Evolutionary conservation across 2,113 vertebrate genomes (phyloP).

Genomic region (Pomatostomus ruficeps): DNA sequence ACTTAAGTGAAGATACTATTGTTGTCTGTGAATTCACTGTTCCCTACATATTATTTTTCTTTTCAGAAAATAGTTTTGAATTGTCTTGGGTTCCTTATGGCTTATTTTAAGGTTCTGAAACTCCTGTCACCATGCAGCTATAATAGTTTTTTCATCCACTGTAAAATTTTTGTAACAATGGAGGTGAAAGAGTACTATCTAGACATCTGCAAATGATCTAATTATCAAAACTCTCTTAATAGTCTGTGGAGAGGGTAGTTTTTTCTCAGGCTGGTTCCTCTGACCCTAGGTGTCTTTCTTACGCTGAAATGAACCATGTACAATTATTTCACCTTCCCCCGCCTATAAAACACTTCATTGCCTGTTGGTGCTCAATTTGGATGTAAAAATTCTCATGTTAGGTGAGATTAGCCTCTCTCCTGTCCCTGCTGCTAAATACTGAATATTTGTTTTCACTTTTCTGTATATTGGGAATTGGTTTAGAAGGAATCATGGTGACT

Average conservation of each 20-base stretch:
- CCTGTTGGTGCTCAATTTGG: background rate
- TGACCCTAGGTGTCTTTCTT: background rate
- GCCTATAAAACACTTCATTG: background rate
- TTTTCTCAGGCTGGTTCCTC: background rate
- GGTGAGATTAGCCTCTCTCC: background rate
- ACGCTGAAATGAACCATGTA: background rate
- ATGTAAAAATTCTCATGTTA: background rate
- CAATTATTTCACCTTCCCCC: background rate
- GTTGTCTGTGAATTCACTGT: background rate
- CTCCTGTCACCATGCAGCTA: background rate
- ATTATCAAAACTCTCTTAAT: background rate
- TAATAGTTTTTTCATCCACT: background rate
- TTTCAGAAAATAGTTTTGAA: background rate
- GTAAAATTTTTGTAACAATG: background rate
- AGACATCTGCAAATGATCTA: background rate
- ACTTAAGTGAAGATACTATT: background rate
- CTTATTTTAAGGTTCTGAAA: background rate
- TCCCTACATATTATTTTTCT: background rate
- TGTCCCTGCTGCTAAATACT: background rate
- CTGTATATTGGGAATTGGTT: background rate
- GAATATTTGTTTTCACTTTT: background rate
- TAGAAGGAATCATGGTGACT: background rate
- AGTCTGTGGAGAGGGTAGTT: background rate
- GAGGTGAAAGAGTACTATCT: background rate
- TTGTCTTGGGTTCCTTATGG: background rate